phyloP scores from a whole-genome alignment of 2,113 vertebrate species.

The Phyllostomus hastatus region DNA sequence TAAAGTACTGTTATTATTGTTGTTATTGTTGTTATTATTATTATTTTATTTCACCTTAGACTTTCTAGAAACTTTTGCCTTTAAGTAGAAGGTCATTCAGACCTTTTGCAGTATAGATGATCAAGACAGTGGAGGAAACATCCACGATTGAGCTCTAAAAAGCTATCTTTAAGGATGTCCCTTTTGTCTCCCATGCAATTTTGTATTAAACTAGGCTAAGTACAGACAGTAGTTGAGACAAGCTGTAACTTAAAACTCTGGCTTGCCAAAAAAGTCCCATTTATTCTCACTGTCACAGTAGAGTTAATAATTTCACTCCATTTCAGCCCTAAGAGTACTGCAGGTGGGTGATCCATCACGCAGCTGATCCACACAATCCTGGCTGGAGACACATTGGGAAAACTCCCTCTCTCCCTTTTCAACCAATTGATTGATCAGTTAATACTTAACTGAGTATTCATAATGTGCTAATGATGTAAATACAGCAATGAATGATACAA shows the following conservation, averaged over 20 bases:
- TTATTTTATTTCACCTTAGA: not conserved
- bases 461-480: not conserved
- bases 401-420: not conserved
- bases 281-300: not conserved
- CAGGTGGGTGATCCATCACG: not conserved
- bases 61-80: not conserved
- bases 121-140: not conserved
- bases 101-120: not conserved
- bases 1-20: not conserved
- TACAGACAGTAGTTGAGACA: not conserved
- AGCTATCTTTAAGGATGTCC: not conserved
- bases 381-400: not conserved
- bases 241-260: not conserved
- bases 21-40: not conserved
- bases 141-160: not conserved
- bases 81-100: not conserved
- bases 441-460: not conserved
- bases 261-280: not conserved
- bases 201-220: not conserved
- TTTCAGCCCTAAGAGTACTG: not conserved
- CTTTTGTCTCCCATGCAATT: not conserved
- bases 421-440: not conserved
- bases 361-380: not conserved
- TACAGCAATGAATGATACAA: not conserved
- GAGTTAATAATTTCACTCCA: not conserved